phyloP scores from a whole-genome alignment of 2,113 vertebrate genomes.

The Willisornis vidua region DNA sequence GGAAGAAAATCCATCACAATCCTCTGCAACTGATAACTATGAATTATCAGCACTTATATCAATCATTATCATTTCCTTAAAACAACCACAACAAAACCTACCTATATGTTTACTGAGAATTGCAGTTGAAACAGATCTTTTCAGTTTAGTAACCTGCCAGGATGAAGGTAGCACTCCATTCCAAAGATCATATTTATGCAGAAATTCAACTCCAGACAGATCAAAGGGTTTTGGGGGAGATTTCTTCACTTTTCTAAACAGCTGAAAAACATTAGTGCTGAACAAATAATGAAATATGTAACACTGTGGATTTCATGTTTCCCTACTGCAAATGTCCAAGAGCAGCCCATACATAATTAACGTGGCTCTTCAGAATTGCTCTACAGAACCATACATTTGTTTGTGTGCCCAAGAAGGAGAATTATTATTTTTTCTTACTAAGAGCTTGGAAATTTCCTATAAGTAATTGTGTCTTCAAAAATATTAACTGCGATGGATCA shows the following conservation, averaged over 20 bases:
- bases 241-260: background rate
- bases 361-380: background rate
- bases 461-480: background rate
- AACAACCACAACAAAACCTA: background rate
- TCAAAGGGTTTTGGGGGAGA: background rate
- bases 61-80: background rate
- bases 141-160: background rate
- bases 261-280: background rate
- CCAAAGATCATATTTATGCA: background rate
- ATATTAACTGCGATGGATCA: background rate
- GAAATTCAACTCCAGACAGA: background rate
- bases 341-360: slow-evolving; percentile 35
- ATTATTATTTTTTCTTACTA: background rate
- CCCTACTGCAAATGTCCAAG: background rate
- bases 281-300: slow-evolving; percentile 4
- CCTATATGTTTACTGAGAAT: background rate
- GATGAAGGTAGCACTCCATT: background rate
- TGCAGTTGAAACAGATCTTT: background rate
- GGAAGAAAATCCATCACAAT: background rate
- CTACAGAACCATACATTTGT: background rate
- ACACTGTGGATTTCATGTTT: background rate
- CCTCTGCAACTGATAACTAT: background rate
- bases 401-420: background rate
- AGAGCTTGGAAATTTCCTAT: background rate
- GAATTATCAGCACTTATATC: background rate